Evolutionary conservation across 2,797 vertebrate species (phyloP).

Genomic region (Taeniopygia guttata): DNA sequence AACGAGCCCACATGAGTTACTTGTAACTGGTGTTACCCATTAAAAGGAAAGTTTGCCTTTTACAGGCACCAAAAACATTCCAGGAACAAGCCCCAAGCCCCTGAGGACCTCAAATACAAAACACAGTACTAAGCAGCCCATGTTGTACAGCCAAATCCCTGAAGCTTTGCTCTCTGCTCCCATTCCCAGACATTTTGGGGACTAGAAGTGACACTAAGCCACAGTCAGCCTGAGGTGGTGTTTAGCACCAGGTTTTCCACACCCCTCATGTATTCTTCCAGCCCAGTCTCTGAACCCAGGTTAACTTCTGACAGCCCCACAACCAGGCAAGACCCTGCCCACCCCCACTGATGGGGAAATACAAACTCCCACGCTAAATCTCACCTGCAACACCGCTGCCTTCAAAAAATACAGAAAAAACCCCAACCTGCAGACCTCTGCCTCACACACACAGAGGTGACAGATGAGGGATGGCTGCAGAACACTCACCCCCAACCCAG

Average conservation of each 20-base stretch:
- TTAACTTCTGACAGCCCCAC: background rate
- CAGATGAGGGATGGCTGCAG: background rate
- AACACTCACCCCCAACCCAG: background rate
- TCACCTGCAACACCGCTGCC: background rate
- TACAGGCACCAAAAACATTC: background rate
- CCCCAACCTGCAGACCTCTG: background rate
- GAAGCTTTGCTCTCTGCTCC: rapidly evolving
- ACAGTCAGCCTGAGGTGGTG: background rate
- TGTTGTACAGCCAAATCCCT: rapidly evolving
- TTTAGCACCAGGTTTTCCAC: background rate
- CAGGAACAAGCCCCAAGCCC: background rate
- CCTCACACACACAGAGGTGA: rapidly evolving
- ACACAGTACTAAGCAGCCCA: background rate
- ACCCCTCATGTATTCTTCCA: rapidly evolving
- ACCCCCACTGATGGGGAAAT: background rate
- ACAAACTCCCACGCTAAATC: rapidly evolving
- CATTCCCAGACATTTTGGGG: background rate
- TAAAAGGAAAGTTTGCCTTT: background rate
- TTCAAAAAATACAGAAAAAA: background rate
- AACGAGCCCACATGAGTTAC: background rate
- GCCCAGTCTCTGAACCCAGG: background rate
- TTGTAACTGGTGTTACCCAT: background rate
- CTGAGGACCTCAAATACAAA: background rate
- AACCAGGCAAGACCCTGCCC: background rate
- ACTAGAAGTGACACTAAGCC: background rate